These are phyloP conservation scores for Achlya flavicornis DNA, from an alignment of 2,888 invertebrate genomes.

Conservation along the genomic window DNA sequence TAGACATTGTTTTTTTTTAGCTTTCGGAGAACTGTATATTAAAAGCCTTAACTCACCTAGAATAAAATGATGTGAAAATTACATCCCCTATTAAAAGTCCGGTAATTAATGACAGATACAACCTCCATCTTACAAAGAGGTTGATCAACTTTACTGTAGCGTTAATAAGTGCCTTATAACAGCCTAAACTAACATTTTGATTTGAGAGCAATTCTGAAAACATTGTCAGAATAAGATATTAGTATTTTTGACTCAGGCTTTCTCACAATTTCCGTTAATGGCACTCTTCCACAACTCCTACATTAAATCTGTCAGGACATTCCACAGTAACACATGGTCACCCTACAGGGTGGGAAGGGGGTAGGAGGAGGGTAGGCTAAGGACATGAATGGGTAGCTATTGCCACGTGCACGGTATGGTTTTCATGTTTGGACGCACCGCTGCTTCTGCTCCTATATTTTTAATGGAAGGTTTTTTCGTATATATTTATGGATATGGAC, in stretches of 20 bases:
- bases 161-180: too few species aligned
- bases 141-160: too few species aligned
- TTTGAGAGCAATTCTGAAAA: too few species aligned
- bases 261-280: too few species aligned
- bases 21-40: too few species aligned
- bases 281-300: neutral
- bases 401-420: slow-evolving; percentile 39
- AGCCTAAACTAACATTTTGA: too few species aligned
- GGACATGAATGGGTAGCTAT: slow-evolving; percentile 40
- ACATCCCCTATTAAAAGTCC: too few species aligned
- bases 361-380: slow-evolving; percentile 15
- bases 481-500: neutral
- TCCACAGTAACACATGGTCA: slow-evolving; percentile 1
- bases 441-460: slow-evolving; percentile 36
- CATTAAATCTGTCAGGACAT: neutral
- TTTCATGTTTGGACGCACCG: slow-evolving; percentile 48
- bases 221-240: too few species aligned
- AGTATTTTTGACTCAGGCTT: neutral
- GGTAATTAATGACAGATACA: too few species aligned
- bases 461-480: slow-evolving; percentile 22
- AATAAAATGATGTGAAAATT: too few species aligned
- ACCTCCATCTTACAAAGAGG: too few species aligned
- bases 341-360: slow-evolving; percentile 11
- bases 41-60: too few species aligned
- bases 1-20: neutral